Conservation (phyloP, 1,140 invertebrate species). For the Drosophila pectinifera region DNA sequence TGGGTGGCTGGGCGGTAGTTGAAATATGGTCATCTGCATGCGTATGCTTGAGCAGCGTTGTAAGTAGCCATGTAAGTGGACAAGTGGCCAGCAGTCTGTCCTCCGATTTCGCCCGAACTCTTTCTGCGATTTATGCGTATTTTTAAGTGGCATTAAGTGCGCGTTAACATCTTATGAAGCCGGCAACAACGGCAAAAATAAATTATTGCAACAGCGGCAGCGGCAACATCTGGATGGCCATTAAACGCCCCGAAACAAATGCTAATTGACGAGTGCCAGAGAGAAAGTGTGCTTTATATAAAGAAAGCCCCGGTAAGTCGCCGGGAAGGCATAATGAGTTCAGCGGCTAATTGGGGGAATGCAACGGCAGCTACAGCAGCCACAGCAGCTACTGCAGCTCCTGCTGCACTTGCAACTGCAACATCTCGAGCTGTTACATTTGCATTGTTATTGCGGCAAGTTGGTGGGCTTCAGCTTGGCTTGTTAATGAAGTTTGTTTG, state of each 20-base stretch:
- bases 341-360: constrained; percentile 57
- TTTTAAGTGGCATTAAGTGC: constrained; percentile 83
- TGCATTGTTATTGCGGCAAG: constrained; percentile 58
- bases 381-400: constrained; percentile 6
- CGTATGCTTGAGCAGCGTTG: constrained; percentile 77
- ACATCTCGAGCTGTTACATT: constrained; percentile 61
- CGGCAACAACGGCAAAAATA: constrained; percentile 57
- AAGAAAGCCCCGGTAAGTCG: constrained; percentile 27
- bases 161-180: constrained; percentile 82
- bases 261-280: constrained; percentile 68
- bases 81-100: constrained; percentile 46
- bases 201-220: constrained; percentile 54
- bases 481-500: constrained; percentile 67
- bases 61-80: constrained; percentile 82
- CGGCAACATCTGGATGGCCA: constrained; percentile 41
- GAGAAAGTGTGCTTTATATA: constrained; percentile 48
- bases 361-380: constrained; percentile 17
- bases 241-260: constrained; percentile 65
- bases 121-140: constrained; percentile 75
- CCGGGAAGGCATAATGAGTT: constrained; percentile 57
- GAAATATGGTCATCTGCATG: constrained; percentile 76
- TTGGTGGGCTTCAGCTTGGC: constrained; percentile 34
- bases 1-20: neutral
- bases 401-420: constrained; percentile 5
- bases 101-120: constrained; percentile 5